phyloP scores from a whole-genome alignment of 2,797 vertebrate species.

The Ptychobarbus kaznakovi region DNA sequence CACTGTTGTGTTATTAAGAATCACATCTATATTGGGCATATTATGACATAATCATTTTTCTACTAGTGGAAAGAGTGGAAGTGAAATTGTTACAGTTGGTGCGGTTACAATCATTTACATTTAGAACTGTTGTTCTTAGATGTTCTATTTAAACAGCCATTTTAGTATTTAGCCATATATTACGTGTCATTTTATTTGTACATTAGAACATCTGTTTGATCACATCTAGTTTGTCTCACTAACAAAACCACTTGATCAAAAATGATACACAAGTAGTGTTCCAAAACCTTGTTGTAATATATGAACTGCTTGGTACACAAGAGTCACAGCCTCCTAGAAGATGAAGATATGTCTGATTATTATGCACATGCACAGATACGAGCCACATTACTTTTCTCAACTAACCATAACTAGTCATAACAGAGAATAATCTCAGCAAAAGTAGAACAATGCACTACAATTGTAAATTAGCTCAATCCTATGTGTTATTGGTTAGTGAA shows the following conservation, averaged over 20 bases:
- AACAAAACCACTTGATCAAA: background rate
- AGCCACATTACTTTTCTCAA: background rate
- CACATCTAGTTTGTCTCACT: background rate
- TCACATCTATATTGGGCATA: background rate
- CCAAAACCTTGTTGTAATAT: background rate
- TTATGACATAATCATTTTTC: background rate
- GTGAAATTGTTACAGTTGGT: background rate
- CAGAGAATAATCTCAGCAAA: background rate
- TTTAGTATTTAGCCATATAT: background rate
- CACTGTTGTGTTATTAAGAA: background rate
- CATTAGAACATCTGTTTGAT: background rate
- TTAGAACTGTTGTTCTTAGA: background rate
- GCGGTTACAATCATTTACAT: background rate
- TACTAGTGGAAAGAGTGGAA: background rate
- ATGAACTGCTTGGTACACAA: background rate
- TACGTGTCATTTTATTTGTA: background rate
- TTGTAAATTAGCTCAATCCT: slow-evolving; percentile 8
- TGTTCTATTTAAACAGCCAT: background rate
- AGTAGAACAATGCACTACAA: background rate
- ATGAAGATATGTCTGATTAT: background rate
- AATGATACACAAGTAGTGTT: background rate
- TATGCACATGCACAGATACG: background rate
- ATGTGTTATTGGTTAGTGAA: slow-evolving; percentile 29
- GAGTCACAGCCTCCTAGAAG: background rate
- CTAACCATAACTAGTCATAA: background rate